These are phyloP conservation scores for Callitettix versicolor DNA, from an alignment of 1,140 invertebrate genomes.

Conservation along the genomic window DNA sequence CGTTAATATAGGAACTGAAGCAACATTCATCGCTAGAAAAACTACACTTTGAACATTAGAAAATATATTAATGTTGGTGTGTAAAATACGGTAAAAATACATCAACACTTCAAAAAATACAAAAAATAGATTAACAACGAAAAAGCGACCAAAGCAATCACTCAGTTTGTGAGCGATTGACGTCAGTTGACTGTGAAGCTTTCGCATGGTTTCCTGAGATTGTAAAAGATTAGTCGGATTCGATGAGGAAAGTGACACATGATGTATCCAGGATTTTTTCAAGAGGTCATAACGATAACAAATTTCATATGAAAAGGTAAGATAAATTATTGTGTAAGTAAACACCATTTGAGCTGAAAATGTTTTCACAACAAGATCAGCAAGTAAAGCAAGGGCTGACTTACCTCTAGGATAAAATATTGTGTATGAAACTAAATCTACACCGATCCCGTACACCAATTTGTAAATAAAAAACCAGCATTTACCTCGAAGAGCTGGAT, in stretches of 20 bases:
- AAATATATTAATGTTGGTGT: not conserved
- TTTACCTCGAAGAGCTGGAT: not conserved
- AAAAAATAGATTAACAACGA: slow-evolving; percentile 9
- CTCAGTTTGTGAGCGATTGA: not conserved
- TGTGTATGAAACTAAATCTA: not conserved
- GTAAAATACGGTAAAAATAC: slow-evolving; percentile 7
- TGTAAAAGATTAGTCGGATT: too few relatives aligned
- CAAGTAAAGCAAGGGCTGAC: not conserved
- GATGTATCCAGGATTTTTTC: not conserved
- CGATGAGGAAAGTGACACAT: too few relatives aligned
- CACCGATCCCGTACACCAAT: not conserved
- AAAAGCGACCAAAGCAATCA: slow-evolving; percentile 3
- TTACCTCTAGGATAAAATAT: slow-evolving; percentile 7
- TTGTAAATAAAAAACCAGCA: slow-evolving; percentile 1
- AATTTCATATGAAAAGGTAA: not conserved
- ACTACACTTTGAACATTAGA: slow-evolving; percentile 5
- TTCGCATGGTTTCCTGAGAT: not conserved
- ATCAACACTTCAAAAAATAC: slow-evolving; percentile 7
- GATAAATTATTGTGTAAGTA: not conserved
- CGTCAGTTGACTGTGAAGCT: slow-evolving; percentile 3
- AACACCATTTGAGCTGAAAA: slow-evolving; percentile 4
- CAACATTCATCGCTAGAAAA: slow-evolving; percentile 2
- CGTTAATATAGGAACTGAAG: not conserved
- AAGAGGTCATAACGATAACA: not conserved
- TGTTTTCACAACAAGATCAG: not conserved